Percentiles rank a stretch among this genome's conserved stretches.
Evolutionary conservation across 2,888 invertebrate species (phyloP).

Genomic region (Salpingus planirostris): DNA sequence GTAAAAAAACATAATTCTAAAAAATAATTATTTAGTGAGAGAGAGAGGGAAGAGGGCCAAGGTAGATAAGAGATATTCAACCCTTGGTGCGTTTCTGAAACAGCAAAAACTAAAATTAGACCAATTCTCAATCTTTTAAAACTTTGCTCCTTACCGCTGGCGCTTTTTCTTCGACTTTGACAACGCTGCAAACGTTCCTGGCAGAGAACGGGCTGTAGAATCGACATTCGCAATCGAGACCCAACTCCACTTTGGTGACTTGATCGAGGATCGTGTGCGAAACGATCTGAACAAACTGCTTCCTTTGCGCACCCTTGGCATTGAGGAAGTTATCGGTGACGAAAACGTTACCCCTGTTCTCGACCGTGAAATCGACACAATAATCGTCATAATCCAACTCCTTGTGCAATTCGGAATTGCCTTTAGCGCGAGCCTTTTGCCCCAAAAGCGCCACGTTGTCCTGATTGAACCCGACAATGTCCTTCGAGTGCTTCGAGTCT

Average conservation of each 20-base stretch:
- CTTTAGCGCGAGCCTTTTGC: slow-evolving; percentile 53
- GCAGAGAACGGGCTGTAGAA: slow-evolving; percentile 24
- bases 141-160: no score
- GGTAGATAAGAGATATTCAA: no score
- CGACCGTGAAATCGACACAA: slow-evolving; percentile 58
- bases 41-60: no score
- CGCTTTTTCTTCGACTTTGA: slow-evolving; percentile 25
- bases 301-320: slow-evolving; percentile 49
- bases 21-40: no score
- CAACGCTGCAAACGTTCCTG: slow-evolving; percentile 29
- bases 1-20: no score
- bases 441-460: slow-evolving; percentile 54
- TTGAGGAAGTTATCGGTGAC: slow-evolving; percentile 50
- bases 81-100: no score
- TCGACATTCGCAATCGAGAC: slow-evolving; percentile 43
- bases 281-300: slow-evolving; percentile 51
- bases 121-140: no score
- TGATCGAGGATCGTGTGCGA: slow-evolving; percentile 42
- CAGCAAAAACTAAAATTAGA: no score
- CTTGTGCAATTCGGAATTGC: slow-evolving; percentile 46
- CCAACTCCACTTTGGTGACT: slow-evolving; percentile 36
- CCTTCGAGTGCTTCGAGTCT: slow-evolving; percentile 47
- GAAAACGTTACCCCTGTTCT: slow-evolving; percentile 59
- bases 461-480: slow-evolving; percentile 53
- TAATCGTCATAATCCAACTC: slow-evolving; percentile 52